Base-by-base conservation (phyloP, 2,888 invertebrate species). In the Epirrita christyi region DNA sequence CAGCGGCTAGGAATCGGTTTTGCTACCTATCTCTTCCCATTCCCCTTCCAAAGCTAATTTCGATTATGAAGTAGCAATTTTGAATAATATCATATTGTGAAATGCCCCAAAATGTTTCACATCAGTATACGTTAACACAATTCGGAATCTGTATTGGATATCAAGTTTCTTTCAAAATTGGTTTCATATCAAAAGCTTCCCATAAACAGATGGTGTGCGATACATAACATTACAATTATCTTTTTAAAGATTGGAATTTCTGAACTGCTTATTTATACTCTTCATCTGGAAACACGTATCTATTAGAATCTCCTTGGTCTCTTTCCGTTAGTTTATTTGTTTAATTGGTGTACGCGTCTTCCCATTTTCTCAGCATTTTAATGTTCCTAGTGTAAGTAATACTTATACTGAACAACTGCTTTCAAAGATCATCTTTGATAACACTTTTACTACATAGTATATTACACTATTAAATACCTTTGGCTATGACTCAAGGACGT, bases 211-310 rank as follows among this genome's bases (percentile, higher is more conserved):
- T 72, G 53, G 57, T 61, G 62, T 52, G 27, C 55, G 72, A 73
- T 73, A 73, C 68, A 70, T 73, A 63, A 32, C 46, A 70, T 71
- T 69, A 73, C 65, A 73, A 69, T 69, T 64, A 68, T 62, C 63
- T 71, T 68, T 62, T 67, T 61, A 56, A 21, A 27, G 48, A 32
- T 49, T 40, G 40, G 41, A 49, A 49, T 41, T 49, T 40, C 11
- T n/a, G n/a, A 21, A n/a, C 11, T n/a, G 8, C 6, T 14, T 8
- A 13, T 8, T 7, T 15, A n/a, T n/a, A n/a, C n/a, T 11, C 4
- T 40, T n/a, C 1, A 41, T 21, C 7, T 21, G 0, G 41, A 1
- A 4, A 41, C 8, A 15, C 5, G 5, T n/a, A n/a, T 41, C 8
- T 41, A 41, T 6, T 37, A 8, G 1, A 38, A 38, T 38, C 38